Conservation (phyloP, 2,888 invertebrate genomes). For the Nemoura dubitans region DNA sequence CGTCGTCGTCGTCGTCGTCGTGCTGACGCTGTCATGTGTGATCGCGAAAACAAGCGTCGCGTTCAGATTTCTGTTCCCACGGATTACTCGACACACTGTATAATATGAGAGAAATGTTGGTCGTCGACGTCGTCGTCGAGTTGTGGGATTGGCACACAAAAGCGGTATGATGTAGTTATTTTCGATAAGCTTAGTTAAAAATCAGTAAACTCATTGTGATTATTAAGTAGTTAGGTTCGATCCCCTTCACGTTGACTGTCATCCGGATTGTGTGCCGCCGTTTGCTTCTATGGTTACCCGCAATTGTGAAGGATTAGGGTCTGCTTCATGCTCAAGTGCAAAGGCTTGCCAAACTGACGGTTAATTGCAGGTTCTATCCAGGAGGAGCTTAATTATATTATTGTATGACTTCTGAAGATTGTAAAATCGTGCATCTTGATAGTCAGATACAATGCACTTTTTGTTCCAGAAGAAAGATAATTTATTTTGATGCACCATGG, state of each 20-base stretch:
- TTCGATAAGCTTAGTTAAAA: background rate
- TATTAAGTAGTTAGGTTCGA: background rate
- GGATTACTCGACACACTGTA: background rate
- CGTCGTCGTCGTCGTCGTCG: background rate
- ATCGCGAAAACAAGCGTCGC: background rate
- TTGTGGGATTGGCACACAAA: background rate
- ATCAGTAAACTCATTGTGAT: background rate
- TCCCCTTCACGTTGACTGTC: background rate
- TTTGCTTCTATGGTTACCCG: background rate
- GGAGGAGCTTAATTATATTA: too few relatives aligned
- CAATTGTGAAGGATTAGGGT: too few relatives aligned
- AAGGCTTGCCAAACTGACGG: too few relatives aligned
- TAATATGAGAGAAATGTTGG: background rate
- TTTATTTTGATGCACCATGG: background rate
- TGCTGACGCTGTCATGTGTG: background rate
- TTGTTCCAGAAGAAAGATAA: background rate
- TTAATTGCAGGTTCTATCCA: too few relatives aligned
- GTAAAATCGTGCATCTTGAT: too few relatives aligned
- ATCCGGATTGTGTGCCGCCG: background rate
- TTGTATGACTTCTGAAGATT: too few relatives aligned
- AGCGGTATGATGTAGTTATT: background rate
- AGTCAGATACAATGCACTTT: background rate
- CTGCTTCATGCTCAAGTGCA: too few relatives aligned
- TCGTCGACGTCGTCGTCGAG: background rate
- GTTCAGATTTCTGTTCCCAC: background rate